A percentile compares a stretch with the other conserved stretches of the same genome.
These are phyloP conservation scores for Gasterosteus aculeatus DNA, from an alignment of 2,113 vertebrate species.

Conservation along the genomic window DNA sequence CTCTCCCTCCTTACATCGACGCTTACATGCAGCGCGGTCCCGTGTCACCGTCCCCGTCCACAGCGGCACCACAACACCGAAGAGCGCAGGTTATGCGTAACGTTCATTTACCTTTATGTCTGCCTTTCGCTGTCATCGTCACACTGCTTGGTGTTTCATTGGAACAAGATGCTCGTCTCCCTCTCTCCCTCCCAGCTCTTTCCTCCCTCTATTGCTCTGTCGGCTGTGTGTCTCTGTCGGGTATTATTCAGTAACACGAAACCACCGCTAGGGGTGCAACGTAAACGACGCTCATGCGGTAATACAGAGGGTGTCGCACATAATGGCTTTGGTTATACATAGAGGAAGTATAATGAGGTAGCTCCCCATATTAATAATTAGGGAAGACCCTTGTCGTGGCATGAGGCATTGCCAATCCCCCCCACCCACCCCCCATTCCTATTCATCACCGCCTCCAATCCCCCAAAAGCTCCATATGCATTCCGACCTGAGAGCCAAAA, in stretches of 20 bases:
- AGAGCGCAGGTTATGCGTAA: slow-evolving; percentile 29
- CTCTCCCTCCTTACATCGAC: slow-evolving; percentile 28
- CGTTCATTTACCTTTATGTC: slow-evolving; percentile 84
- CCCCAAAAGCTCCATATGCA: slow-evolving; percentile 56
- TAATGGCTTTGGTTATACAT: slow-evolving; percentile 47
- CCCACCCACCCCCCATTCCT: background rate
- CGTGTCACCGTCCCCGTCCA: slow-evolving; percentile 57
- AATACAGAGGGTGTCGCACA: slow-evolving; percentile 65
- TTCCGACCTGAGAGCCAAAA: slow-evolving; percentile 47
- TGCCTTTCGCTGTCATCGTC: slow-evolving; percentile 87
- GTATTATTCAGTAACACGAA: slow-evolving; percentile 76
- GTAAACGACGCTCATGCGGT: slow-evolving; percentile 70
- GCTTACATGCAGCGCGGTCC: slow-evolving; percentile 62
- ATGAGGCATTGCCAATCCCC: slow-evolving; percentile 37
- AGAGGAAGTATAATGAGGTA: slow-evolving; percentile 65
- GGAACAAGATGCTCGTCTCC: slow-evolving; percentile 80
- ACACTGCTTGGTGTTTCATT: slow-evolving; percentile 82
- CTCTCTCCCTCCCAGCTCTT: slow-evolving; percentile 60
- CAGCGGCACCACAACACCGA: slow-evolving; percentile 36
- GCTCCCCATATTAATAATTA: slow-evolving; percentile 72
- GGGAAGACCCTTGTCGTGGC: slow-evolving; percentile 77
- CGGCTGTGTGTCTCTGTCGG: slow-evolving; percentile 55
- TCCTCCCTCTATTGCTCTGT: slow-evolving; percentile 57
- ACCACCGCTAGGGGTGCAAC: slow-evolving; percentile 75
- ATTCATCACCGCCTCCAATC: slow-evolving; percentile 40